Conservation (phyloP, 2,888 invertebrate genomes). For the Heteromurus nitidus region DNA sequence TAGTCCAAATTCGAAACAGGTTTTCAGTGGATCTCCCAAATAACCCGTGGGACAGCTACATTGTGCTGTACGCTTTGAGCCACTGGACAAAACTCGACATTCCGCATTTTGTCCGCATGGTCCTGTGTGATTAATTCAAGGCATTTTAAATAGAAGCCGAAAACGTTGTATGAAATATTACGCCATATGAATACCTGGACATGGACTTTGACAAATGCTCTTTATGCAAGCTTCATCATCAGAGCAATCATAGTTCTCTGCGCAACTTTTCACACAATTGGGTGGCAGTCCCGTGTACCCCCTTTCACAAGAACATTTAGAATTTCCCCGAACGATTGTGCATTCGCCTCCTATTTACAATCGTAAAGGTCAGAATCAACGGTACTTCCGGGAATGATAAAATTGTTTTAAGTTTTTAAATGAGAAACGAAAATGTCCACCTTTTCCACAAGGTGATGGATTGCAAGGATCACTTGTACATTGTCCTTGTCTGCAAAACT, state of each 20-base stretch:
- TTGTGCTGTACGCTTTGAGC: constrained; percentile 52
- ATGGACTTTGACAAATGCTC: constrained; percentile 58
- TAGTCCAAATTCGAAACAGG: constrained; percentile 44
- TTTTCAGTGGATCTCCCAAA: constrained; percentile 57
- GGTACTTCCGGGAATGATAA: no score
- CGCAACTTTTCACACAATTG: constrained; percentile 58
- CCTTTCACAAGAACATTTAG: constrained; percentile 48
- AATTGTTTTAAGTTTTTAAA: no score
- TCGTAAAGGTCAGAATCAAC: background rate
- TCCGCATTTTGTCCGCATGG: constrained; percentile 61
- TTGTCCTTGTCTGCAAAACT: constrained; percentile 60
- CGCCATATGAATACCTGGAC: constrained; percentile 48
- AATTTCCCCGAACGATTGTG: constrained; percentile 40
- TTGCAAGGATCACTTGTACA: constrained; percentile 63
- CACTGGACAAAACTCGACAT: constrained; percentile 43
- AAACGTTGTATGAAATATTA: background rate
- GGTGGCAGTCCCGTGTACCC: constrained; percentile 64
- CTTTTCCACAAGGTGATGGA: constrained; percentile 62
- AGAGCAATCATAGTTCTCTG: constrained; percentile 41
- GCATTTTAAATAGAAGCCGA: no score
- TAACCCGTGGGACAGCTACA: constrained; percentile 57
- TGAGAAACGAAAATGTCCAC: no score
- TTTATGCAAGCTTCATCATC: constrained; percentile 59
- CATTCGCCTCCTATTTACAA: constrained; percentile 53
- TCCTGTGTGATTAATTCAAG: constrained; percentile 37